Conservation (phyloP, 2,888 invertebrate genomes). For the Strigamia crassipes region DNA sequence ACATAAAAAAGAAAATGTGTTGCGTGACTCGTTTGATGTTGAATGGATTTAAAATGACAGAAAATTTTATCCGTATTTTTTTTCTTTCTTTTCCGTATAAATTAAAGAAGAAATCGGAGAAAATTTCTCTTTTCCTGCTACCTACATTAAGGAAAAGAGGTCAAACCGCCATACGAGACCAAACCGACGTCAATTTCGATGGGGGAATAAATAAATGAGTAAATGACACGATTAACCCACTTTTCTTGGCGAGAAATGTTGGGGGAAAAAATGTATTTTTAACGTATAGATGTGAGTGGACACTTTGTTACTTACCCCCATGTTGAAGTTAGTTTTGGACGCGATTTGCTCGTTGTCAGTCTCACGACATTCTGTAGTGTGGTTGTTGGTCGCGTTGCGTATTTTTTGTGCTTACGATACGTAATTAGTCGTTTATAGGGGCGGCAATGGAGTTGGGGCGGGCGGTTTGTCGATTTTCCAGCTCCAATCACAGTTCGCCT, state of each 20-base stretch:
- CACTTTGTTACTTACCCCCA: constrained; percentile 3
- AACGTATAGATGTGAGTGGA: no score
- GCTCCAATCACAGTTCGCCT: not conserved
- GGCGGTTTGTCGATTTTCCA: not conserved
- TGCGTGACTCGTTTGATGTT: not conserved
- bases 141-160: not conserved
- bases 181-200: not conserved
- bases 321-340: not conserved
- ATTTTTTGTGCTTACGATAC: not conserved
- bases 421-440: constrained; percentile 1
- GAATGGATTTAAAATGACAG: no score
- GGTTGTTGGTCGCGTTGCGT: not conserved
- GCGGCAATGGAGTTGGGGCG: not conserved
- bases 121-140: constrained; percentile 1
- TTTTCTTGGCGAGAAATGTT: not conserved
- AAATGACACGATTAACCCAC: not conserved
- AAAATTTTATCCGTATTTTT: no score
- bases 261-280: no score
- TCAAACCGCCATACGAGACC: not conserved
- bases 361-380: no score
- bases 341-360: no score
- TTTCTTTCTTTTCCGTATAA: not conserved
- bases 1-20: not conserved
- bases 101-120: no score
- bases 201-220: not conserved